Percentiles rank a stretch among this genome's conserved stretches.
Conservation (phyloP, 2,797 vertebrate species). For the Echiichthys vipera region DNA sequence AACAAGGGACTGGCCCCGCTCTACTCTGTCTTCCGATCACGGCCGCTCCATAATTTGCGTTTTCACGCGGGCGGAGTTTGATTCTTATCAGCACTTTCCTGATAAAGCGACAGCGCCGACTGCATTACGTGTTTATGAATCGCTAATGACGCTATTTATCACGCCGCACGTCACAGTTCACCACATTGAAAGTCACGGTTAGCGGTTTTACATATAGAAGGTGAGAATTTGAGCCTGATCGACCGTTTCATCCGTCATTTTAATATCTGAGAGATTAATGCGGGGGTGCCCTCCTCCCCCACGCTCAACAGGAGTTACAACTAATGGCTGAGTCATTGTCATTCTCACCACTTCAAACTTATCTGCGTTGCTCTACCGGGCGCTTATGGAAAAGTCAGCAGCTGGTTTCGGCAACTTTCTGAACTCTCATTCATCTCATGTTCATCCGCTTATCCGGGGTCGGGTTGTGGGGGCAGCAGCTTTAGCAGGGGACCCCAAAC, state of each 20-base stretch:
- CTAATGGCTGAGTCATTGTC: conserved; percentile 33
- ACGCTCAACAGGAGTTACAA: conserved; percentile 36
- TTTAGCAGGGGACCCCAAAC: no score
- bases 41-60: conserved; percentile 28
- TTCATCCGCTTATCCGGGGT: no score
- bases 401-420: no score
- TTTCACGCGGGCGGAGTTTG: conserved; percentile 15
- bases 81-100: conserved; percentile 62
- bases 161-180: conserved; percentile 28
- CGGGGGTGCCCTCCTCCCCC: conserved; percentile 20
- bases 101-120: conserved; percentile 51
- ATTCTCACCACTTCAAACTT: background rate
- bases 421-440: no score
- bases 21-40: conserved; percentile 39
- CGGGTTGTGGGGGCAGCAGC: no score
- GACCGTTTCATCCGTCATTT: conserved; percentile 60
- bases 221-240: conserved; percentile 50
- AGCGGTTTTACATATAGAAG: conserved; percentile 64
- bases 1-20: conserved; percentile 18
- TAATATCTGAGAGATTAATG: conserved; percentile 67
- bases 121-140: conserved; percentile 67
- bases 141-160: conserved; percentile 69
- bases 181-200: conserved; percentile 65
- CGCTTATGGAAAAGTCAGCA: background rate
- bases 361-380: background rate